These are phyloP conservation scores for Agapetus fuscipes DNA, from an alignment of 2,888 invertebrate species.

Conservation along the genomic window DNA sequence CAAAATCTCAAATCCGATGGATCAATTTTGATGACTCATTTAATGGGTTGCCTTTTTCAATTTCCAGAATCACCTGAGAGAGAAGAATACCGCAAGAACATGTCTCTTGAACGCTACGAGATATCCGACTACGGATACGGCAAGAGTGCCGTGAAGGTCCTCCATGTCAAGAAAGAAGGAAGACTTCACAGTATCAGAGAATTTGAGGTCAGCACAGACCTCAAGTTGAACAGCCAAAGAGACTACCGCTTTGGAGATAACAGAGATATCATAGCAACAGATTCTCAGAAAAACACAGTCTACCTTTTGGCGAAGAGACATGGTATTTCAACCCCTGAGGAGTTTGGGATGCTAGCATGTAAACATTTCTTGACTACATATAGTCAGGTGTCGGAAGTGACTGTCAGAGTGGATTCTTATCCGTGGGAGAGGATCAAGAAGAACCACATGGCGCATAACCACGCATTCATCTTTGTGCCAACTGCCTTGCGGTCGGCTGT, in stretches of 20 bases:
- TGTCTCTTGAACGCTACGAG: slow-evolving; percentile 45
- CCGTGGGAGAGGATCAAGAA: slow-evolving; percentile 63
- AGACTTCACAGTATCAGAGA: slow-evolving; percentile 61
- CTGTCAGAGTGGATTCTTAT: slow-evolving; percentile 60
- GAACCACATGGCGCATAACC: slow-evolving; percentile 52
- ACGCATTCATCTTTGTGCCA: slow-evolving; percentile 66
- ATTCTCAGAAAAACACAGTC: slow-evolving; percentile 75
- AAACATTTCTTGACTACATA: slow-evolving; percentile 68
- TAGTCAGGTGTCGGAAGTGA: slow-evolving; percentile 61
- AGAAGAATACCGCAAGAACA: slow-evolving; percentile 25
- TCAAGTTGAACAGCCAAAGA: slow-evolving; percentile 58
- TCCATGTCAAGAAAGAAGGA: slow-evolving; percentile 60
- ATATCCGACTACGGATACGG: slow-evolving; percentile 61
- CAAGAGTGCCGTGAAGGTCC: slow-evolving; percentile 63
- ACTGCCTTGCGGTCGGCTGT: slow-evolving; percentile 57
- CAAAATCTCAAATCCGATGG: too few species aligned
- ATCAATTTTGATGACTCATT: too few species aligned
- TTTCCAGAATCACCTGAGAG: slow-evolving; percentile 4
- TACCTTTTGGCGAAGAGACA: slow-evolving; percentile 69
- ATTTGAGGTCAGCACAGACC: slow-evolving; percentile 62
- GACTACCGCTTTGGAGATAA: slow-evolving; percentile 71
- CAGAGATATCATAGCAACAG: slow-evolving; percentile 70
- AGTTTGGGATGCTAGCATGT: slow-evolving; percentile 63
- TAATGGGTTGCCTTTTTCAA: too few species aligned
- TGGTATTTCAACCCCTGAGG: slow-evolving; percentile 67